Percentiles rank a stretch among this genome's conserved stretches.
Evolutionary conservation across 2,113 vertebrate species (phyloP).

Genomic region (Toxotes chatareus): DNA sequence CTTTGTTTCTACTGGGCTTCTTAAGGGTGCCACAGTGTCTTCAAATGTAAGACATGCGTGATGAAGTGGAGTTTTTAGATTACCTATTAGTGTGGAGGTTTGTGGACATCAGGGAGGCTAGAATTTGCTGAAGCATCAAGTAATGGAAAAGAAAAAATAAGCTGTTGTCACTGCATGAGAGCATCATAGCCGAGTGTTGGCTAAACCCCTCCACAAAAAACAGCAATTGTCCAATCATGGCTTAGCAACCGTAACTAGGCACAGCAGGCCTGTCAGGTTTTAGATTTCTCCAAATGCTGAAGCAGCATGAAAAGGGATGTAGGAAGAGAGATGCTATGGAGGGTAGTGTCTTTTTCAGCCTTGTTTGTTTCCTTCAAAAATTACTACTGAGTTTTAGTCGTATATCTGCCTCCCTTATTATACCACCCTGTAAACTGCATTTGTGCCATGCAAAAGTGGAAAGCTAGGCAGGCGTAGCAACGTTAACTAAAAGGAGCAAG

Average conservation of each 20-base stretch:
- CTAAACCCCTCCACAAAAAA: not conserved
- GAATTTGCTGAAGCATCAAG: not conserved
- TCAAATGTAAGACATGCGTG: slow-evolving; percentile 2
- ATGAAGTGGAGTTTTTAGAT: slow-evolving; percentile 19
- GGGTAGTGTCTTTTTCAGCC: not conserved
- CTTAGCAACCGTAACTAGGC: not conserved
- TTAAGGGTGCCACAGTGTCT: not conserved
- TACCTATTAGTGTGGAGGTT: not conserved
- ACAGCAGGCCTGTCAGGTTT: not conserved
- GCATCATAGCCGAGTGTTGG: not conserved
- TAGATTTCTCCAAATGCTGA: not conserved
- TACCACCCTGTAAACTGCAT: too few species aligned
- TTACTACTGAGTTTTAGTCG: too few species aligned
- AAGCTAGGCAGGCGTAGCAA: not conserved
- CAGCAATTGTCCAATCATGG: not conserved
- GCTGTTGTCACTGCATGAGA: not conserved
- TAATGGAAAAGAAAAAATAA: not conserved
- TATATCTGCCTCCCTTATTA: too few species aligned
- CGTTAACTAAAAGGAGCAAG: too few species aligned
- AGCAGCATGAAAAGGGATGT: not conserved
- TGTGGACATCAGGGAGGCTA: not conserved
- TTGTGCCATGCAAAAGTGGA: not conserved
- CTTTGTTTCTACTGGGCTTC: slow-evolving; percentile 22
- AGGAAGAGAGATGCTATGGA: not conserved
- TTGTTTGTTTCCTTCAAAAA: too few species aligned